Conservation (phyloP, 2,888 invertebrate genomes). For the Alentia gelatinosa region DNA sequence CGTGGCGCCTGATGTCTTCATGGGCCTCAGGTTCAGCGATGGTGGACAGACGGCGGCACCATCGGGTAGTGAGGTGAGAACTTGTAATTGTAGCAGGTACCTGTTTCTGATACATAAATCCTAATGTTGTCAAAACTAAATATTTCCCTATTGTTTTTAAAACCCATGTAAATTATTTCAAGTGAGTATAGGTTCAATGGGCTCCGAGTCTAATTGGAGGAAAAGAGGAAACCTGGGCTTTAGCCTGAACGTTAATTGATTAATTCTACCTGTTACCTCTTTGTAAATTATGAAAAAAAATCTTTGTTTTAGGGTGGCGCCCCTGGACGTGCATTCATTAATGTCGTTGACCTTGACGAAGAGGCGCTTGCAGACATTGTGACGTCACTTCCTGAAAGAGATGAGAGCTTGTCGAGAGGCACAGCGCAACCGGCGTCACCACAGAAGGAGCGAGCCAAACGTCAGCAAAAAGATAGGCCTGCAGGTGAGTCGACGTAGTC, state of each 20-base stretch:
- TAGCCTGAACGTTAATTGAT: too few relatives aligned
- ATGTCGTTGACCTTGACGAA: conserved; percentile 64
- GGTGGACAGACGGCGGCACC: conserved; percentile 32
- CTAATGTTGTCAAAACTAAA: too few relatives aligned
- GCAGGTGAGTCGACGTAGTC: too few relatives aligned
- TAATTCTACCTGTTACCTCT: too few relatives aligned
- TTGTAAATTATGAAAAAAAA: too few relatives aligned
- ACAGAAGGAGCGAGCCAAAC: not conserved
- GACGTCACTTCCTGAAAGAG: conserved; percentile 55
- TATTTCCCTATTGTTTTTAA: too few relatives aligned
- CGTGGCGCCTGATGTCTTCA: conserved; percentile 76
- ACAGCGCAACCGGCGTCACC: not conserved
- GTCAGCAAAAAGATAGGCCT: too few relatives aligned
- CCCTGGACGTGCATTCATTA: conserved; percentile 58
- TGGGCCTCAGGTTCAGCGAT: conserved; percentile 71
- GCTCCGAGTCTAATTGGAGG: too few relatives aligned
- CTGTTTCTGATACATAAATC: too few relatives aligned
- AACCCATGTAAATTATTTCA: too few relatives aligned
- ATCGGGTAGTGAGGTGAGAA: not conserved
- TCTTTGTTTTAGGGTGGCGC: not conserved
- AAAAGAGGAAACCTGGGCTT: too few relatives aligned
- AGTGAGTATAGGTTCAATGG: too few relatives aligned
- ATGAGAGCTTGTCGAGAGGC: not conserved
- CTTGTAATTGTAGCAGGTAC: not conserved
- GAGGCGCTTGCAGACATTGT: conserved; percentile 57